A percentile compares a stretch with the other conserved stretches of the same genome.
phyloP scores from a whole-genome alignment of 1,140 invertebrate genomes.

The Plutomurus gul region DNA sequence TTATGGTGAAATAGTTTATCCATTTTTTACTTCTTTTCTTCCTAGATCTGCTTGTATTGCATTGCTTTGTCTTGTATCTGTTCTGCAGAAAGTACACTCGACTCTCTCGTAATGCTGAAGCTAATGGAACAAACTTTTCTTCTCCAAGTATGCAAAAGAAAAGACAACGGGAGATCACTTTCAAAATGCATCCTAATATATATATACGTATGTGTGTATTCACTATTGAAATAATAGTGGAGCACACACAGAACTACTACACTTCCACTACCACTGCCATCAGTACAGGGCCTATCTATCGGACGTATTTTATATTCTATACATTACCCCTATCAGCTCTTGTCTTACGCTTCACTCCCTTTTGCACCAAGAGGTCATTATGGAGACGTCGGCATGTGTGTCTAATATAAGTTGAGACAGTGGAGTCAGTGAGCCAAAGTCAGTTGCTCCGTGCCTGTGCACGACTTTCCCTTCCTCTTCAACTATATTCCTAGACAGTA shows the following conservation, averaged over 20 bases:
- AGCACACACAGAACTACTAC: background rate
- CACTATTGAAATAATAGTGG: too few species aligned
- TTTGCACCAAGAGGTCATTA: conserved; percentile 22
- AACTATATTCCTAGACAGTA: too few species aligned
- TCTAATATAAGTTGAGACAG: background rate
- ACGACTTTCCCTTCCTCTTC: too few species aligned
- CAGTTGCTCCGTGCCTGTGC: background rate
- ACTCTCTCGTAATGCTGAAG: background rate
- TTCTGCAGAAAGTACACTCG: background rate
- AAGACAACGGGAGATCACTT: conserved; percentile 26
- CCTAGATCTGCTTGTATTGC: background rate
- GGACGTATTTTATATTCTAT: background rate
- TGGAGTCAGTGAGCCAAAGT: background rate
- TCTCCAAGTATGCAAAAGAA: conserved; percentile 23
- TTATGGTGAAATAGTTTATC: conserved; percentile 34
- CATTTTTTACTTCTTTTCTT: conserved; percentile 13
- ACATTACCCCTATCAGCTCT: background rate
- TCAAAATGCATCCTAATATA: background rate
- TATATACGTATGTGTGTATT: too few species aligned
- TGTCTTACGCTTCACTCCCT: background rate
- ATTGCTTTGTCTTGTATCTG: background rate
- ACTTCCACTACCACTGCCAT: background rate
- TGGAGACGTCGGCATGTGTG: conserved; percentile 11
- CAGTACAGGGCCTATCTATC: background rate
- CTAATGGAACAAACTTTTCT: conserved; percentile 29